Conservation (phyloP, 2,888 invertebrate genomes). For the Malacosoma neustria region DNA sequence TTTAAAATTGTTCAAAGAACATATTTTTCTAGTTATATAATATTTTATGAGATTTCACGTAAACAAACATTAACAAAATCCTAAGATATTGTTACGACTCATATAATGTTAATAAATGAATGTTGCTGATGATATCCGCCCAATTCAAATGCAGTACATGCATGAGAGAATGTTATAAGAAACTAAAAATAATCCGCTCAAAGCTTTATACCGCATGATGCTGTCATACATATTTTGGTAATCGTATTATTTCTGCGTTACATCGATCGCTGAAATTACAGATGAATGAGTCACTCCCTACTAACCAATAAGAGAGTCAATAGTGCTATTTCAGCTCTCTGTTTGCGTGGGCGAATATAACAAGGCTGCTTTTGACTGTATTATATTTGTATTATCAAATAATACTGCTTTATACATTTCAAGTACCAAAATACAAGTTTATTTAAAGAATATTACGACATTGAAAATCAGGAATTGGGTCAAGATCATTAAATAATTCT, state of each 20-base stretch:
- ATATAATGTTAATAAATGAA: too few species aligned
- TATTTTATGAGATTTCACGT: too few species aligned
- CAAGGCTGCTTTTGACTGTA: slow-evolving; percentile 60
- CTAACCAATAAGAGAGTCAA: slow-evolving; percentile 36
- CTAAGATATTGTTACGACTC: too few species aligned
- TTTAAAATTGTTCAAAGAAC: not conserved
- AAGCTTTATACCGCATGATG: not conserved
- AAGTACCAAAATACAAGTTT: not conserved
- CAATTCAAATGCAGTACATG: not conserved
- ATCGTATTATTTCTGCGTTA: slow-evolving; percentile 38
- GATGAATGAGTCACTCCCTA: slow-evolving; percentile 44
- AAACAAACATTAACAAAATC: too few species aligned
- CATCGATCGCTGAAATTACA: slow-evolving; percentile 57
- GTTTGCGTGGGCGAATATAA: slow-evolving; percentile 57
- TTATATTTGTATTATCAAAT: slow-evolving; percentile 11
- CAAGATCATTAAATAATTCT: not conserved
- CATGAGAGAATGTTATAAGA: not conserved
- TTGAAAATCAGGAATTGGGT: not conserved
- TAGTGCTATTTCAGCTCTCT: slow-evolving; percentile 42
- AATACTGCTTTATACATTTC: slow-evolving; percentile 12
- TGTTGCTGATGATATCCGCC: too few species aligned
- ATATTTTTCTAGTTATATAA: too few species aligned
- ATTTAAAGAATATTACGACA: not conserved
- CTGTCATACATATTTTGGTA: slow-evolving; percentile 28
- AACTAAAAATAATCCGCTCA: not conserved